Evolutionary conservation across 1,140 invertebrate species (phyloP).

Genomic region (Triops longicaudatus): DNA sequence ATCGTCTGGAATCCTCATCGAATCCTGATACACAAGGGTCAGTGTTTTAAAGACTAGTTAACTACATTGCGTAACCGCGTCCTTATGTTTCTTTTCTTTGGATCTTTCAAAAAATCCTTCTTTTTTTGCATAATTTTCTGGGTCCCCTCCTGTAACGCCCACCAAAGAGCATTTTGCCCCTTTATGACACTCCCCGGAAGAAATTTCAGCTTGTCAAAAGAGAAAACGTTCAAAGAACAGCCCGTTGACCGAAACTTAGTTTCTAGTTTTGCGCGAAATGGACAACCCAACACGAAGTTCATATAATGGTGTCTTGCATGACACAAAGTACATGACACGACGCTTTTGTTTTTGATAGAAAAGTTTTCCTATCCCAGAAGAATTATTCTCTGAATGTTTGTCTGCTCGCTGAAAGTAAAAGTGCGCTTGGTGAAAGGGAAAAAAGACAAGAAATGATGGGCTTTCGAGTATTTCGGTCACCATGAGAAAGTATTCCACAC

Average conservation of each 20-base stretch:
- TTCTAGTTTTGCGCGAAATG: neutral
- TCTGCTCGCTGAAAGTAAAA: constrained; percentile 23
- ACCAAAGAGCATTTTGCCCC: neutral
- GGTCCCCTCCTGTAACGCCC: neutral
- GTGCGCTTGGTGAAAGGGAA: constrained; percentile 22
- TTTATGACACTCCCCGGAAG: neutral
- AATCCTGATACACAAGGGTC: constrained; percentile 63
- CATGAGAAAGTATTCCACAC: neutral
- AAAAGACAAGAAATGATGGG: neutral
- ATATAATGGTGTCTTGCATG: neutral
- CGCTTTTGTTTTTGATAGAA: neutral
- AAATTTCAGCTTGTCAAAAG: neutral
- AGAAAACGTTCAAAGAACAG: neutral
- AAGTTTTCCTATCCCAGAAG: constrained; percentile 25
- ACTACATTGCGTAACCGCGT: neutral
- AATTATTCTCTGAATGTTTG: constrained; percentile 23
- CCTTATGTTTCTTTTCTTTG: constrained; percentile 9
- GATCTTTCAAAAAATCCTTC: neutral
- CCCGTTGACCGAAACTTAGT: neutral
- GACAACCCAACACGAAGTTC: neutral
- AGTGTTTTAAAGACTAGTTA: constrained; percentile 35
- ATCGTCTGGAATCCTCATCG: constrained; percentile 47
- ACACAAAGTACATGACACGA: neutral
- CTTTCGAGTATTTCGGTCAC: neutral
- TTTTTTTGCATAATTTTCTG: neutral